Base-by-base conservation (phyloP, 2,888 invertebrate genomes). In the Phytoseiulus persimilis region DNA sequence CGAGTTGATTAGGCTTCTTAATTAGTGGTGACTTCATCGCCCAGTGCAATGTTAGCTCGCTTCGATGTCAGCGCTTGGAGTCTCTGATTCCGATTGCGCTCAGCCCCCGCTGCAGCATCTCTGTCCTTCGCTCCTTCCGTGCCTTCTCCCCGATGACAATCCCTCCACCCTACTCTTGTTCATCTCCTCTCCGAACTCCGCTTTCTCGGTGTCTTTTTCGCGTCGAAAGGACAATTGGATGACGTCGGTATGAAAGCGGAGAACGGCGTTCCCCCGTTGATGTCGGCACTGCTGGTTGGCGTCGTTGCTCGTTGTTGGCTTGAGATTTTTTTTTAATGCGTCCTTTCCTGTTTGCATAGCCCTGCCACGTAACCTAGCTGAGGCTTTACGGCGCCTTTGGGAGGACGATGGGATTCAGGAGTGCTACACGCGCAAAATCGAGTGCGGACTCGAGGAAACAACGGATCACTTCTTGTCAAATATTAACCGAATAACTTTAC, bases 401-500 rank as follows among this genome's bases (percentile, higher is more conserved):
- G 87, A 87, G 39, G 87, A 87, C 87, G 32, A 33, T 23, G 87
- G 87, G 45, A 87, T 87, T 32, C 32, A 87, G 87, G 87, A 87
- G 32, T 87, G 87, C 87, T 87, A 87, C 87, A 32, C n/a, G 33
- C 87, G 87, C 87, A 33, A 45, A 39, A 87, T 87, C 31, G 87
- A 87, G 33, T 33, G 45, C 32, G 87, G 87, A n/a, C 14, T 87
- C 32, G 87, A 45, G 6, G 87, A 87, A 33, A 31, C 39, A 33
- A 45, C 87, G 9, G 39, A 87, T 28, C 87, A 87, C 39, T 87
- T 87, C 33, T 23, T 87, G 39, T 39, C 32, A 39, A 87, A 87
- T 14, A 87, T 87, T 6, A 32, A n/a, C 32, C 87, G 87, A n/a
- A 87, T 87, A 6, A 87, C 87, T 39, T 39, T 45, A 5, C 33